Evolutionary conservation across 2,797 vertebrate genomes (phyloP).

Genomic region (Delichon dasypus): DNA sequence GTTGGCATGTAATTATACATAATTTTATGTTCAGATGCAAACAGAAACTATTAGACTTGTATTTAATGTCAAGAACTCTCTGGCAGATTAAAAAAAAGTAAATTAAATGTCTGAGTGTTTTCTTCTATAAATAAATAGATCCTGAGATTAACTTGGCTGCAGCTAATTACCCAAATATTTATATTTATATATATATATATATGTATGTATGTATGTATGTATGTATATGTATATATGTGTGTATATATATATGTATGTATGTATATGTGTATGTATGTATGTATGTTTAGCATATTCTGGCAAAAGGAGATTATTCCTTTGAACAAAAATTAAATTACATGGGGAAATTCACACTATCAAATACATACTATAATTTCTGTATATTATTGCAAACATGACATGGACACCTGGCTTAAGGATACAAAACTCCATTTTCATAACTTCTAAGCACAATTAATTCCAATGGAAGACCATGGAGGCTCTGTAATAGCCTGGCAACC

Average conservation of each 20-base stretch:
- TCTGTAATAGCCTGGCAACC: not conserved
- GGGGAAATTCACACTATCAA: not conserved
- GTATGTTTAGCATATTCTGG: not conserved
- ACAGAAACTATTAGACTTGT: not conserved
- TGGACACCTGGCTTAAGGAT: not conserved
- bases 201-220: no score
- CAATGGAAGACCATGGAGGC: not conserved
- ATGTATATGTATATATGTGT: no score
- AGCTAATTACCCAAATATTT: not conserved
- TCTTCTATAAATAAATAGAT: not conserved
- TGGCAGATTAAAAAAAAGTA: not conserved
- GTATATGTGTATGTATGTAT: no score
- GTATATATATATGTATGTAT: no score
- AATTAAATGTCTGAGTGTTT: not conserved
- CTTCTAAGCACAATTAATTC: slow-evolving; percentile 26
- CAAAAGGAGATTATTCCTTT: not conserved
- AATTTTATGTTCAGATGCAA: not conserved
- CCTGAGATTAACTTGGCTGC: not conserved
- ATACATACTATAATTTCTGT: not conserved
- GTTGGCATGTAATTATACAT: not conserved
- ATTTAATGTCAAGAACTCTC: not conserved
- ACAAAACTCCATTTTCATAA: not conserved
- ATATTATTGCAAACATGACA: not conserved
- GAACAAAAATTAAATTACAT: not conserved
- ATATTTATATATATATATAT: no score